A percentile compares a stretch with the other conserved stretches of the same genome.
phyloP scores from a whole-genome alignment of 1,140 invertebrate genomes.

The Microplitis mediator region DNA sequence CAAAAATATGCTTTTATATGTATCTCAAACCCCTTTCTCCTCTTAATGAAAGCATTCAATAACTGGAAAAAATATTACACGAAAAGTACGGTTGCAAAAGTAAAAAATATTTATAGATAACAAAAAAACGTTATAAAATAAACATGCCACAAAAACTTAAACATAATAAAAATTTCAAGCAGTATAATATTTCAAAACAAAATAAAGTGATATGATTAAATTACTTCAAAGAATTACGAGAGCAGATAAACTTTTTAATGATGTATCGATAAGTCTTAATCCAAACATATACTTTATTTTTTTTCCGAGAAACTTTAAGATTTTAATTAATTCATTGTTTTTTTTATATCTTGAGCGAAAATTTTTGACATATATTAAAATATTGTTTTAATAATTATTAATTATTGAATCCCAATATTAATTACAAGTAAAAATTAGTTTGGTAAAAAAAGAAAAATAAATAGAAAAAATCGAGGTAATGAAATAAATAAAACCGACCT shows the following conservation, averaged over 20 bases:
- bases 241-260: conserved; percentile 1
- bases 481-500: conserved; percentile 46
- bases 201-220: conserved; percentile 9
- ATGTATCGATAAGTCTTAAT: conserved; percentile 15
- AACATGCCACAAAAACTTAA: too few relatives aligned
- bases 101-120: too few relatives aligned
- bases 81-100: too few relatives aligned
- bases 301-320: too few relatives aligned
- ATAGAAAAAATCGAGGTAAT: not conserved
- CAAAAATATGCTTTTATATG: too few relatives aligned
- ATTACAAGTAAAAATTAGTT: not conserved
- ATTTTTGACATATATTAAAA: not conserved
- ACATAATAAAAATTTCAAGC: not conserved
- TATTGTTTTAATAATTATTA: not conserved
- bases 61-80: too few relatives aligned
- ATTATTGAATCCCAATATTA: not conserved
- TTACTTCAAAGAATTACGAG: not conserved
- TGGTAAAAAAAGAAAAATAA: not conserved
- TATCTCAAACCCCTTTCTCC: too few relatives aligned
- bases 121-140: too few relatives aligned
- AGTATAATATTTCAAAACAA: not conserved
- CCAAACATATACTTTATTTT: not conserved
- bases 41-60: too few relatives aligned
- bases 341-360: not conserved
- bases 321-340: too few relatives aligned